Evolutionary conservation across 1,140 invertebrate genomes (phyloP).

Genomic region (Panonychus citri): DNA sequence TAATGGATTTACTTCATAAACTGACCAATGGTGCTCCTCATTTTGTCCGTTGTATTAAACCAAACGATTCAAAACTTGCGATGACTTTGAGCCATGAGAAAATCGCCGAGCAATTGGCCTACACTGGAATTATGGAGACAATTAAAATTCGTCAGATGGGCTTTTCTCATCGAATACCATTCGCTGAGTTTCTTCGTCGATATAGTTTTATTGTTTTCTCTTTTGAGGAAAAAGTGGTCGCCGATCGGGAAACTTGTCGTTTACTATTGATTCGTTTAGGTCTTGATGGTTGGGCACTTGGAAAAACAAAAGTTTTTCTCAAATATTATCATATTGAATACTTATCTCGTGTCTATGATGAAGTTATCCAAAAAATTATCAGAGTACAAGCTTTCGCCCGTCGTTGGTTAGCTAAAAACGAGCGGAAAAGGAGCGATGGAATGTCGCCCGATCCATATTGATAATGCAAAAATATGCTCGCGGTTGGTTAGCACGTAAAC

Average conservation of each 20-base stretch:
- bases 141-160: conserved; percentile 54
- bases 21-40: conserved; percentile 53
- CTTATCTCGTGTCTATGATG: conserved; percentile 48
- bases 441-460: not conserved
- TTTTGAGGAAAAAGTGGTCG: conserved; percentile 41
- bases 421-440: conserved; percentile 2
- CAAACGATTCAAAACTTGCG: conserved; percentile 44
- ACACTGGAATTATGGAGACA: conserved; percentile 56
- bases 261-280: conserved; percentile 41
- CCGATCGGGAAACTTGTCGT: conserved; percentile 43
- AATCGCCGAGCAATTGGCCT: conserved; percentile 41
- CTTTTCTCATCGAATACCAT: conserved; percentile 50
- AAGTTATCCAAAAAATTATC: conserved; percentile 40
- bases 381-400: conserved; percentile 43
- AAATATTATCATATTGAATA: conserved; percentile 67
- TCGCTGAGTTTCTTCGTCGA: conserved; percentile 52
- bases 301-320: conserved; percentile 56
- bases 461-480: conserved; percentile 43
- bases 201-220: conserved; percentile 54
- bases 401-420: conserved; percentile 37
- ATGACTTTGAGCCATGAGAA: conserved; percentile 29
- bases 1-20: conserved; percentile 61
- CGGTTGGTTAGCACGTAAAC: conserved; percentile 69
- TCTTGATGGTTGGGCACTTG: conserved; percentile 59
- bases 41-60: conserved; percentile 61